Percentiles rank a stretch among this genome's conserved stretches.
Evolutionary conservation across 2,888 invertebrate species (phyloP).

Genomic region (Drosophila subsilvestris): DNA sequence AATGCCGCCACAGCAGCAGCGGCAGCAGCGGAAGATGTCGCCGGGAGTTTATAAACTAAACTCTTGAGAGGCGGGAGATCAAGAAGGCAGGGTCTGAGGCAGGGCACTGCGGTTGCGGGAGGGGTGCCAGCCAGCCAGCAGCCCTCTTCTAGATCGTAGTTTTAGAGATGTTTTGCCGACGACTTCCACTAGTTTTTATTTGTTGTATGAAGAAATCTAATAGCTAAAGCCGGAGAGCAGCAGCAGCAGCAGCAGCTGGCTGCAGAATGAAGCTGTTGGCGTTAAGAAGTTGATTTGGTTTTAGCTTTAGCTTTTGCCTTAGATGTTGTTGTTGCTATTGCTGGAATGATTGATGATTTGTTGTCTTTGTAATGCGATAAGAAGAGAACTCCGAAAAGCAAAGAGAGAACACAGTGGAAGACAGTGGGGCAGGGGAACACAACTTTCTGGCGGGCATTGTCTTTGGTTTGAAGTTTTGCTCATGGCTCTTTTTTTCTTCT

Average conservation of each 20-base stretch:
- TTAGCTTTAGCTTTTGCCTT: constrained; percentile 30
- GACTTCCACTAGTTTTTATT: constrained; percentile 28
- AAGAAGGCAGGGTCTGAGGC: neutral
- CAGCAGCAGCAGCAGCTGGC: constrained; percentile 22
- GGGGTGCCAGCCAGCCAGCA: too few relatives aligned
- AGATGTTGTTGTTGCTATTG: constrained; percentile 25
- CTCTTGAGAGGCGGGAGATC: constrained; percentile 13
- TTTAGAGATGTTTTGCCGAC: constrained; percentile 22
- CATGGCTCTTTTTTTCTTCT: constrained; percentile 30
- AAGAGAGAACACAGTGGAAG: constrained; percentile 38
- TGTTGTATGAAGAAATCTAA: constrained; percentile 52
- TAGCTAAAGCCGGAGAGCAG: constrained; percentile 16
- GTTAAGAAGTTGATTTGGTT: constrained; percentile 71
- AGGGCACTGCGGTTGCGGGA: too few relatives aligned
- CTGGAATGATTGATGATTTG: constrained; percentile 65
- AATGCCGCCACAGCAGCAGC: constrained; percentile 6
- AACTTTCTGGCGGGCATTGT: constrained; percentile 63
- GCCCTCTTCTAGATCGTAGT: constrained; percentile 12
- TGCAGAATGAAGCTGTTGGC: constrained; percentile 65
- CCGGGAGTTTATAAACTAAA: constrained; percentile 43
- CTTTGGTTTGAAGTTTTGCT: constrained; percentile 51
- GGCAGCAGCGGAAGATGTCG: constrained; percentile 40
- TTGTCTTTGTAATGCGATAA: constrained; percentile 61
- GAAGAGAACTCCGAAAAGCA: constrained; percentile 16
- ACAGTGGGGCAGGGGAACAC: constrained; percentile 32